Conservation (phyloP, 2,797 vertebrate species). For the Sebastes taczanowskii region DNA sequence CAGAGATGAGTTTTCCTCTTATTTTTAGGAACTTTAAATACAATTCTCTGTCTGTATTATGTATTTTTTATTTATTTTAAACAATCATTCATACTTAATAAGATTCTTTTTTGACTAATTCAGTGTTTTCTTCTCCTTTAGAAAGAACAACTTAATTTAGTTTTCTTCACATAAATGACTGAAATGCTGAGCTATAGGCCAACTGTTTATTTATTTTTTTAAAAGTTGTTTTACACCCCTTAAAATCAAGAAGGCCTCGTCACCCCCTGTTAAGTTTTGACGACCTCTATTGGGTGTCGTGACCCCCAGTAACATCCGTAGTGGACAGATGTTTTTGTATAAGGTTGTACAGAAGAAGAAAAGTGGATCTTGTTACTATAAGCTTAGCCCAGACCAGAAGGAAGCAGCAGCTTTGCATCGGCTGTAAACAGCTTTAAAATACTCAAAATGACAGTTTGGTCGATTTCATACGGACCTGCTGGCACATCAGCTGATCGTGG, state of each 20-base stretch:
- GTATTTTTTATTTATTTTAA: neutral
- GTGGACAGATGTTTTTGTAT: neutral
- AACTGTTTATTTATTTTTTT: too few species aligned
- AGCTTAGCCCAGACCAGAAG: neutral
- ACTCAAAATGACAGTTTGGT: slow-evolving; percentile 15
- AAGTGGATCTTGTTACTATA: neutral
- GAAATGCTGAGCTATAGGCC: too few species aligned
- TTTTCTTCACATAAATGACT: too few species aligned
- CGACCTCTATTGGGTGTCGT: neutral
- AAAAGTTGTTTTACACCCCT: too few species aligned
- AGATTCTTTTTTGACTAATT: neutral
- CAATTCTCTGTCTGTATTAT: neutral
- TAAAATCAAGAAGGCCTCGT: too few species aligned
- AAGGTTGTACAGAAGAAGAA: neutral
- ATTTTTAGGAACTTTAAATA: neutral
- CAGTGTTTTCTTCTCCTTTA: neutral
- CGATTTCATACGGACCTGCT: slow-evolving; percentile 34
- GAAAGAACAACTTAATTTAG: neutral
- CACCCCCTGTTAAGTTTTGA: too few species aligned
- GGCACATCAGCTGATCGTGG: slow-evolving; percentile 30
- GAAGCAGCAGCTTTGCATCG: slow-evolving; percentile 6
- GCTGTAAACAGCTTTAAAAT: slow-evolving; percentile 36
- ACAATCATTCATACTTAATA: neutral
- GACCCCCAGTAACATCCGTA: neutral
- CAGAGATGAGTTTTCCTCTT: neutral